phyloP scores from a whole-genome alignment of 2,113 vertebrate species.

The Boulengeromyrus knoepffleri region DNA sequence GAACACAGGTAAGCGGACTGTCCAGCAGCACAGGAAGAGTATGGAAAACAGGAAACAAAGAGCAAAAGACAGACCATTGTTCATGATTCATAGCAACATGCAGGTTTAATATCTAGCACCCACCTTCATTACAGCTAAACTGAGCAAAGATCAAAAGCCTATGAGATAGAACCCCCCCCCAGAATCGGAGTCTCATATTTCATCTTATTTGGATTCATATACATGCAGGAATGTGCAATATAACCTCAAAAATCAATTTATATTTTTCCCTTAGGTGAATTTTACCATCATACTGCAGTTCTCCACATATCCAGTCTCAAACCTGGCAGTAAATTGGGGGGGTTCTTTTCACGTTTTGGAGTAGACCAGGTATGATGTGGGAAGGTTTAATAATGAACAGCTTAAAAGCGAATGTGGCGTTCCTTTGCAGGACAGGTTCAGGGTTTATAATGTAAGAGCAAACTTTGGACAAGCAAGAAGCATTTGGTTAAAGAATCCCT shows the following conservation, averaged over 20 bases:
- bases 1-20: not conserved
- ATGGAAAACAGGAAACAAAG: not conserved
- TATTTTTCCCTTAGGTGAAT: not conserved
- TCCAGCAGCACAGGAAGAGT: not conserved
- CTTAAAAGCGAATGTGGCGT: not conserved
- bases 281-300: not conserved
- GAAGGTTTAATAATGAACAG: not conserved
- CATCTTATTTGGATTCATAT: not conserved
- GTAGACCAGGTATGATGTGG: not conserved
- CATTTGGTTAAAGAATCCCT: not conserved
- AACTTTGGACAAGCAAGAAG: not conserved
- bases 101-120: not conserved
- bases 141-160: not conserved
- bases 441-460: not conserved
- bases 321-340: not conserved
- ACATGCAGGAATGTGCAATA: not conserved
- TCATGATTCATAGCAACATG: not conserved
- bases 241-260: not conserved
- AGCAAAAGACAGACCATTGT: not conserved
- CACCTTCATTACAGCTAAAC: not conserved
- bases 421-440: not conserved
- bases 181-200: not conserved
- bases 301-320: not conserved
- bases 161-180: not conserved
- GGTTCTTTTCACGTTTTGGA: not conserved